Base-by-base conservation (phyloP, 2,113 vertebrate genomes). In the Oceanites oceanicus region DNA sequence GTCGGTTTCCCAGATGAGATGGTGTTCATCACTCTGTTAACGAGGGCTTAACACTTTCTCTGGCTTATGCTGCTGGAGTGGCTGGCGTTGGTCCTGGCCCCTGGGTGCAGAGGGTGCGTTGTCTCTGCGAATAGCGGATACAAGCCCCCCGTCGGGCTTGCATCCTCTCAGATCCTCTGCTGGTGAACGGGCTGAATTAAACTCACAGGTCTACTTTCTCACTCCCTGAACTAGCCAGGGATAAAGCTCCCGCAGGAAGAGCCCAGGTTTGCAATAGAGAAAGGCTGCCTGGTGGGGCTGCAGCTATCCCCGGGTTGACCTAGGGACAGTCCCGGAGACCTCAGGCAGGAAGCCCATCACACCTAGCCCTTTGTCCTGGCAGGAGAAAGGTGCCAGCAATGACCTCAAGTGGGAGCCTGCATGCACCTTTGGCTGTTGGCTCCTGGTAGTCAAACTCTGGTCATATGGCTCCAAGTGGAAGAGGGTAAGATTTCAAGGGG, bases 211-310 rank as follows among this genome's bases (percentile, higher is more conserved):
- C 67, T 83, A 2, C 36, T 66, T 79, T 73, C 27, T 86, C 1
- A 1, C 22, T 40, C 29, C 10, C 52, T 29, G 72, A 63, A 8
- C 12, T 30, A 67, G 21, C 6, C 61, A 30, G 26, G 30, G 15
- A 15, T 76, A 58, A 42, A 70, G n/a, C 10, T 74, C n/a, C 23
- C 1, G 2, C 15, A 13, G 76, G 47, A 80, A 22, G 23, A 87
- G n/a, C 26, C 21, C 21, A 3, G 21, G 11, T 87, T 68, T 73
- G 45, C 0, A 0, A 4, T 36, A n/a, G 50, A 52, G 49, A 27
- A 93, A 38, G 19, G 22, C 15, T n/a, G 40, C 25, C 16, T 66
- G 32, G 13, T 2, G 10, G 38, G 50, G n/a, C 50, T 59, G 45
- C 32, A 66, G 1, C 49, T 67, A 5, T 34, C 15, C 58, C 25